phyloP scores from a whole-genome alignment of 2,888 invertebrate genomes.

The Harpalus rufipes region DNA sequence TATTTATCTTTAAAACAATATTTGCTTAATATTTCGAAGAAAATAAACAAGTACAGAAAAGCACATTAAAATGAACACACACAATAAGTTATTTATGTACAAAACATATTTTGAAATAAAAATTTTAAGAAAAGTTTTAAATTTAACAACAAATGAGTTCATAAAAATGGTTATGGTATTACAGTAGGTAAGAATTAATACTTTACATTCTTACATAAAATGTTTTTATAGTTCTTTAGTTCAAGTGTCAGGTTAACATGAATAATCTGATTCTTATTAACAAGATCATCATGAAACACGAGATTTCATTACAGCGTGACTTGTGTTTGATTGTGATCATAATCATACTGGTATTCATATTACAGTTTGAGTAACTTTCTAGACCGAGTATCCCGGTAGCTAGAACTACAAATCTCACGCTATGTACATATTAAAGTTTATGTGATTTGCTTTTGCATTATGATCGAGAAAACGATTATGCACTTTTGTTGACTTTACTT shows the following conservation, averaged over 20 bases:
- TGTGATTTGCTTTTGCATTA: constrained; percentile 54
- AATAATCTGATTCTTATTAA: not conserved
- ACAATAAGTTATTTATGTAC: constrained; percentile 8
- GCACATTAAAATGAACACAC: not conserved
- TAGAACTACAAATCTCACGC: constrained; percentile 26
- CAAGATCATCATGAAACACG: not conserved
- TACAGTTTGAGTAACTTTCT: not conserved
- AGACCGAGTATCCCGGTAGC: constrained; percentile 55
- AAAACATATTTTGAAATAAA: not conserved
- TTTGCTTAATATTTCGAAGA: constrained; percentile 14
- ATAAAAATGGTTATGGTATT: not conserved
- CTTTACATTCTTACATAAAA: no score
- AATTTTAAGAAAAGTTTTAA: not conserved
- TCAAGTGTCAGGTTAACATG: not conserved
- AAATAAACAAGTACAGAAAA: constrained; percentile 1
- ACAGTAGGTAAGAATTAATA: no score
- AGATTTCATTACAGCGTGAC: not conserved
- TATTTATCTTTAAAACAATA: constrained; percentile 1
- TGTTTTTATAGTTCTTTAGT: not conserved
- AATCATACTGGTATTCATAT: not conserved
- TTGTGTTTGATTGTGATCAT: not conserved
- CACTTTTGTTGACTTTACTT: constrained; percentile 32
- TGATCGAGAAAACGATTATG: constrained; percentile 30
- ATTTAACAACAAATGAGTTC: not conserved
- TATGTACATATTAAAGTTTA: constrained; percentile 32